These are phyloP conservation scores for Condylura cristata DNA, from an alignment of 2,113 vertebrate species.

Conservation along the genomic window DNA sequence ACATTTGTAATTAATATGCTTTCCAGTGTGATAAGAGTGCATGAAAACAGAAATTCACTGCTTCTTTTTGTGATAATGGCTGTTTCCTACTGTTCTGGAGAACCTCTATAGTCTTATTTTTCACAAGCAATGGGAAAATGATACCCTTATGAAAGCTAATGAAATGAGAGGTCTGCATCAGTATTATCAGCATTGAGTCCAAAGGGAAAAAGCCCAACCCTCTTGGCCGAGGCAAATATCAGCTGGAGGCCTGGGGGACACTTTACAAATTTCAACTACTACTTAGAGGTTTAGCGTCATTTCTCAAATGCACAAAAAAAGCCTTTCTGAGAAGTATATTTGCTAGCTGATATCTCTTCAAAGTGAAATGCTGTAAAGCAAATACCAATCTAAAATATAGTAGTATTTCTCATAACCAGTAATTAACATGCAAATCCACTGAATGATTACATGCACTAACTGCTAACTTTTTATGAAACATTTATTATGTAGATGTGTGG, in stretches of 20 bases:
- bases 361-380: conserved; percentile 37
- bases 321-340: background rate
- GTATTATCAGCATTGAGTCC: background rate
- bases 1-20: background rate
- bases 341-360: conserved; percentile 14
- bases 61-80: background rate
- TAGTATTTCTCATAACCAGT: background rate
- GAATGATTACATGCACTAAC: background rate
- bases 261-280: conserved; percentile 41
- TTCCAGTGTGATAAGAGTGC: background rate
- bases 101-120: conserved; percentile 14
- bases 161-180: background rate
- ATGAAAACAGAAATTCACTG: background rate
- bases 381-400: conserved; percentile 37
- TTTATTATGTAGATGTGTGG: background rate
- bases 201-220: background rate
- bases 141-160: background rate
- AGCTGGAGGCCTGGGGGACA: background rate
- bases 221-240: conserved; percentile 36
- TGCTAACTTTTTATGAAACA: background rate
- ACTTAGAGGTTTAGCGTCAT: background rate
- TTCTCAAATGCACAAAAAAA: conserved; percentile 18
- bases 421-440: background rate
- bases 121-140: background rate
- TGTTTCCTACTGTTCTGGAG: background rate